Evolutionary conservation across 2,797 vertebrate genomes (phyloP), one percentile per base, ranked within the genome.

Genomic region (Rhadinocentrus ornatus): DNA sequence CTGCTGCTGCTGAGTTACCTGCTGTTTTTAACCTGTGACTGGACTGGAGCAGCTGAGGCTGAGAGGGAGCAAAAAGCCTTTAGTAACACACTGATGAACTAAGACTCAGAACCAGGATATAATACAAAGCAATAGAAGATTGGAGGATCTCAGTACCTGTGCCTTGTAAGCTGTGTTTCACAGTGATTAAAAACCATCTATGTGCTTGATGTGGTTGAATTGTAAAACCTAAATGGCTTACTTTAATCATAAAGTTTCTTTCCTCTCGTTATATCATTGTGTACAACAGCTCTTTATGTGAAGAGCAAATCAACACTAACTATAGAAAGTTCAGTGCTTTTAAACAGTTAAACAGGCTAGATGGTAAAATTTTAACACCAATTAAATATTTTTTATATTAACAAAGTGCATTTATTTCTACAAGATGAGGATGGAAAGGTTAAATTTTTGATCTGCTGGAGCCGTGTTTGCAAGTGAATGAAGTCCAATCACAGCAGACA

Each of bases 1-100:
- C 76, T 37, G 64, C 13, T 24, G 69, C 71, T 50, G 75, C 79
- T 74, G 84, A 18, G 86, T 95, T 94, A 95, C 94, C 94, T 95
- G 94, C 72, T 82, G 86, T 15, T 86, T 77, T 82, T 93, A 91
- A 88, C 77, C 90, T 90, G 90, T 91, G 71, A 83, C 81, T 72
- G 71, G 62, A 69, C 78, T 66, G 91, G 81, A 78, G 91, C 73
- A 46, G 86, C 82, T 69, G 81, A 78, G 76, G 77, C 86, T 79
- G 90, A 87, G 88, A 89, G 81, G 66, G 86, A 92, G 77, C 32
- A 93, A 55, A 79, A 56, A 6, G 66, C 35, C 44, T 90, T 91
- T 46, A 91, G 76, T 24, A 1, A 76, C 57, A 80, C 2, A 69
- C 26, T 0, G 1, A 62, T 32, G 13, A 50, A 3, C 22, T 39